Percentiles rank a stretch among this genome's conserved stretches.
Conservation (phyloP, 2,888 invertebrate species). For the Heliconius aoede region DNA sequence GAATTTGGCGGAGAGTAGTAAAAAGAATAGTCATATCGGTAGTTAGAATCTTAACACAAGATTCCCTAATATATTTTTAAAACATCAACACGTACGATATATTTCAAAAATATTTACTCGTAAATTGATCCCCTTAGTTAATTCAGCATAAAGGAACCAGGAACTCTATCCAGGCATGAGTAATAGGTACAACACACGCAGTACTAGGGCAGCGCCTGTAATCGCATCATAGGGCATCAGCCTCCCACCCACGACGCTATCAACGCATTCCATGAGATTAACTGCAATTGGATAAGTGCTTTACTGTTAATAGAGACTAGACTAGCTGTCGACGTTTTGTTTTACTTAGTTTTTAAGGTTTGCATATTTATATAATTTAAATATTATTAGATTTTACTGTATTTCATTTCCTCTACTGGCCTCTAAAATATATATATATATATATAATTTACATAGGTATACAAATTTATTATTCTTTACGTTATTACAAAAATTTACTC, state of each 20-base stretch:
- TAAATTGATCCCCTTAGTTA: neutral
- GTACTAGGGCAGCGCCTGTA: constrained; percentile 27
- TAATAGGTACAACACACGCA: constrained; percentile 10
- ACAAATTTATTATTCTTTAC: neutral
- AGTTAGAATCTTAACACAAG: too few species aligned
- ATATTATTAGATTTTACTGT: neutral
- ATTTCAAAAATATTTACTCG: too few species aligned
- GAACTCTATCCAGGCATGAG: constrained; percentile 20
- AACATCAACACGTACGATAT: too few species aligned
- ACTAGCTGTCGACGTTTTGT: neutral
- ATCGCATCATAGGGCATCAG: constrained; percentile 49
- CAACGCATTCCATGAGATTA: constrained; percentile 53
- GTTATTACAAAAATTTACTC: neutral
- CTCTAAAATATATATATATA: too few species aligned
- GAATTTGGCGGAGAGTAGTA: too few species aligned
- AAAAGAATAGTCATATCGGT: too few species aligned
- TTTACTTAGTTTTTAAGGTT: neutral
- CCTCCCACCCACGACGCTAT: constrained; percentile 52
- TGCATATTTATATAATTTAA: neutral
- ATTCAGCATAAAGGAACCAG: constrained; percentile 1
- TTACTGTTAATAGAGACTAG: constrained; percentile 13
- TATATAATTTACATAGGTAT: too few species aligned
- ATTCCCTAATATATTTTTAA: too few species aligned
- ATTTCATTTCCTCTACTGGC: too few species aligned
- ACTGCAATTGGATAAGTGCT: constrained; percentile 48